Conservation (phyloP, 2,797 vertebrate species). For the Remorina albescens region DNA sequence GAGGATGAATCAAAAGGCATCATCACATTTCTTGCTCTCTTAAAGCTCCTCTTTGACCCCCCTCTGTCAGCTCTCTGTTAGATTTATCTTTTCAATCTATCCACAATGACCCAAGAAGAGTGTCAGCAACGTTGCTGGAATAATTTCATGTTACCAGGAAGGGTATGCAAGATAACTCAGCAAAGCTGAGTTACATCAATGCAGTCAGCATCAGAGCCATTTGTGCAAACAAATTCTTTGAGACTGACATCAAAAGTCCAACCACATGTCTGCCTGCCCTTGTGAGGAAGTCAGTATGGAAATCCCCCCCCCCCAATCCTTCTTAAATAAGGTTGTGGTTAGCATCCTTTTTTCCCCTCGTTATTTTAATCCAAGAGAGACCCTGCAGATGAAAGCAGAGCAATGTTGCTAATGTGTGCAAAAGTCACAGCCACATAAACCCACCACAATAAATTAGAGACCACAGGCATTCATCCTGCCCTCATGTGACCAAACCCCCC, state of each 20-base stretch:
- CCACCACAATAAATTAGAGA: conserved; percentile 78
- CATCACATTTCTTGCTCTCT: conserved; percentile 65
- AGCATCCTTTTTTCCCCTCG: conserved; percentile 45
- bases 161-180: conserved; percentile 54
- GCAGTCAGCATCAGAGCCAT: conserved; percentile 56
- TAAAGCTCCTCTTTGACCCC: conserved; percentile 48
- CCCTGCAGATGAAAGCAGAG: conserved; percentile 76
- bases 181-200: conserved; percentile 47
- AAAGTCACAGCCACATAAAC: conserved; percentile 75
- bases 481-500: conserved; percentile 72
- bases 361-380: conserved; percentile 72
- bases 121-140: conserved; percentile 19
- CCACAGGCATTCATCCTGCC: conserved; percentile 71
- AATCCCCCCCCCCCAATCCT: conserved; percentile 63
- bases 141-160: conserved; percentile 32
- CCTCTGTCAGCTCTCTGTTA: conserved; percentile 18
- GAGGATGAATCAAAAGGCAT: conserved; percentile 69
- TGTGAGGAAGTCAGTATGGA: conserved; percentile 72
- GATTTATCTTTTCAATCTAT: conserved; percentile 59
- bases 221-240: conserved; percentile 73
- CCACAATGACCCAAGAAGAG: conserved; percentile 48
- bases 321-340: conserved; percentile 75
- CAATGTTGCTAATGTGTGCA: conserved; percentile 77
- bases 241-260: conserved; percentile 75
- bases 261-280: conserved; percentile 74